Conservation (phyloP, 2,797 vertebrate species). For the Trachurus trachurus region DNA sequence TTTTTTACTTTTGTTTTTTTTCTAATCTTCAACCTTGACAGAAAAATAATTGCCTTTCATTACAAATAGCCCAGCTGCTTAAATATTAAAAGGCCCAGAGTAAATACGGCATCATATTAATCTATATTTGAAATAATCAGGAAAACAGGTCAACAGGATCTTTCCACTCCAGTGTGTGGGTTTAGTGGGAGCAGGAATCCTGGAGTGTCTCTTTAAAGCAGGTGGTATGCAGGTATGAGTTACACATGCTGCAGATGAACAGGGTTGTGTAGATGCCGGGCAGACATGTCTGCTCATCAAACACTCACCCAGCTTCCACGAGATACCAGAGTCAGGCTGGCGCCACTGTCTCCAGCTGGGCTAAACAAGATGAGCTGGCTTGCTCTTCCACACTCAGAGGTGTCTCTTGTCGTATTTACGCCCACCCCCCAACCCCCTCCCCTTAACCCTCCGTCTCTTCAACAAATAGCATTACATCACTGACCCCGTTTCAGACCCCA, state of each 20-base stretch:
- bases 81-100: neutral
- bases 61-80: neutral
- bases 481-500: constrained; percentile 60
- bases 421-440: constrained; percentile 26
- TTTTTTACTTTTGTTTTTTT: neutral
- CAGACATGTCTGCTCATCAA: constrained; percentile 61
- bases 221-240: constrained; percentile 66
- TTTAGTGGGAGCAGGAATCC: constrained; percentile 27
- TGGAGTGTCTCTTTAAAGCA: constrained; percentile 38
- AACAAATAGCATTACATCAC: constrained; percentile 77
- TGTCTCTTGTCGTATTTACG: constrained; percentile 68
- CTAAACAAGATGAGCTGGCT: constrained; percentile 64
- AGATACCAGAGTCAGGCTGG: constrained; percentile 77
- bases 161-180: neutral
- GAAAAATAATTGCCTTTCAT: constrained; percentile 7
- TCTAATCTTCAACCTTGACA: constrained; percentile 5
- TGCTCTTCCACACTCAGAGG: constrained; percentile 53
- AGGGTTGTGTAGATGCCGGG: constrained; percentile 37
- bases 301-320: constrained; percentile 55
- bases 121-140: constrained; percentile 9
- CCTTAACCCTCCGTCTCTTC: constrained; percentile 39
- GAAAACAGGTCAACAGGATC: constrained; percentile 9
- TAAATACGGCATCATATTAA: constrained; percentile 1
- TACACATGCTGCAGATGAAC: constrained; percentile 56
- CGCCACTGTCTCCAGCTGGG: constrained; percentile 71